Evolutionary conservation across 2,888 invertebrate species (phyloP), one percentile per base, ranked within the genome.

Genomic region (Chirona hameri): DNA sequence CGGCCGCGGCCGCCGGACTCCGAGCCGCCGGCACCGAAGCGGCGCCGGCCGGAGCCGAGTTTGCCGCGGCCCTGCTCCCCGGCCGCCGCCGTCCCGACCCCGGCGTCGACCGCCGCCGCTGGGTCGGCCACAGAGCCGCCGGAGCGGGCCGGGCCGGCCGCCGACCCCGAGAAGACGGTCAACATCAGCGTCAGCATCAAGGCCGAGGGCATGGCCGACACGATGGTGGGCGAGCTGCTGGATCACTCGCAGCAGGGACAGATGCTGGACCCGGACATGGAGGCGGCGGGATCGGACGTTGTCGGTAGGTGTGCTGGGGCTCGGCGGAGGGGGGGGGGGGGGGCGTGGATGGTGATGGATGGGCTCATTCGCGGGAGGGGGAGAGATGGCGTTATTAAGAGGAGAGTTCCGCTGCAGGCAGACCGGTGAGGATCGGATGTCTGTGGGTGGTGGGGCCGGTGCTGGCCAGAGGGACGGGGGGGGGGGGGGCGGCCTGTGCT

Each of bases 1-100:
- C 87, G 86, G 84, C 85, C 87, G n/a, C 86, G 88, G 15, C 84
- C 88, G 88, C 84, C 85, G 86, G 27, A 88, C 88, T 83, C 85
- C 86, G 31, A 88, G 87, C 7, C 85, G 85, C 9, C 86, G 86
- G 82, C 84, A 84, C 29, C 84, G 86, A 52, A 86, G 86, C 60
- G 83, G 85, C 4, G 84, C 87, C 69, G 85, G 86, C 10, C 88
- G 88, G 81, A 85, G 84, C 79, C 85, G 88, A 81, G 85, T 83
- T 76, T 85, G 88, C 39, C 85, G 83, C 82, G 87, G 88, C 83
- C 85, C 83, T 72, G 82, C 88, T 14, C 82, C 83, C 39, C 88
- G 88, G 84, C 86, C 85, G 57, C 86, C 86, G 24, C 85, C 86
- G 15, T 87, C 88, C 12, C 88, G 88, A 12, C 87, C 88, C 12